Base-by-base conservation (phyloP, 2,888 invertebrate species). In the Acronicta alni region DNA sequence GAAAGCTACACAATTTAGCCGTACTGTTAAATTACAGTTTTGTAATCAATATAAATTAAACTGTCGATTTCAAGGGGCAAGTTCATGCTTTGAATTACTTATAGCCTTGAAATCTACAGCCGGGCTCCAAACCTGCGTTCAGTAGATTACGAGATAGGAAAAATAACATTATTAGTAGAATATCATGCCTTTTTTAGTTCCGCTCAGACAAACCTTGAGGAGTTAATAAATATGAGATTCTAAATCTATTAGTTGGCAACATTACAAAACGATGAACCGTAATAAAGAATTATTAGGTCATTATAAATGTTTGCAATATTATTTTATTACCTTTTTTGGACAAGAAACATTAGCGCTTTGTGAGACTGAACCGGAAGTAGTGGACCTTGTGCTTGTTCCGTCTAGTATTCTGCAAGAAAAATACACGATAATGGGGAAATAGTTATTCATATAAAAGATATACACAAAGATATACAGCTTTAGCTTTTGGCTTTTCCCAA, bases 81-180 rank as follows among this genome's bases (percentile, higher is more conserved):
- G 68, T 72, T 68, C 68, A 68, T 55, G 60, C 68, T 68, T 68
- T 52, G 17, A 68, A 72, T 55, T 52, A 45, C 41, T 56, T 53
- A 9, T 68, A 44, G 38, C 70, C 75, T 72, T 70, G 65, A 35
- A 55, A 44, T 45, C 44, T 48, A 37, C 16, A 38, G n/a, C 47
- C 58, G 26, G 47, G 26, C n/a, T 46, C n/a, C 2, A 47, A 39
- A 32, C 42, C 35, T 14, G 18, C 35, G n/a, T 56, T 53, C 37
- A 64, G 35, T 49, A 52, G 66, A 62, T 62, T 59, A 20, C 38
- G 12, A 49, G 57, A 56, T 67, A 67, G 66, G 38, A 15, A 59
- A 66, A 59, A 71, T 48, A 57, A 51, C 8, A 41, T 57, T 63
- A 42, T 52, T 41, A 45, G 18, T 58, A 53, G 52, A 23, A 47